A percentile compares a stretch with the other conserved stretches of the same genome.
Evolutionary conservation across 53 echinoderm and acorn worm genomes (phyloP).

Genomic region (Hippasteria phrygiana): DNA sequence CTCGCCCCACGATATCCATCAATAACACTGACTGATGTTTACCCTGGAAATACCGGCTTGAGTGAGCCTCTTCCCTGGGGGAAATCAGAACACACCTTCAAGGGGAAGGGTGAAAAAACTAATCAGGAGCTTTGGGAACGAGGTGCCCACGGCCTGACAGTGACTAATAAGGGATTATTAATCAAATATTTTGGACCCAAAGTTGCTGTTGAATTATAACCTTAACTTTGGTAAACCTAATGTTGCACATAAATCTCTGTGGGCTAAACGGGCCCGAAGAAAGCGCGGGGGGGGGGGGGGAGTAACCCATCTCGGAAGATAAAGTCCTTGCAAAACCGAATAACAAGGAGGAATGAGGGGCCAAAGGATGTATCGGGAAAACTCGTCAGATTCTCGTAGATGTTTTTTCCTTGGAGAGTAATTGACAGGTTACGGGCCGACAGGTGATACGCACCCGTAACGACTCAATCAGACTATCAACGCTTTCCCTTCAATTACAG

Average conservation of each 20-base stretch:
- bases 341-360: too few relatives aligned
- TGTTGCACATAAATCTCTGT: neutral
- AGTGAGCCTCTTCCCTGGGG: slow-evolving; percentile 7
- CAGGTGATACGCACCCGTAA: neutral
- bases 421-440: too few relatives aligned
- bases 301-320: too few relatives aligned
- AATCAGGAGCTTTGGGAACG: slow-evolving; percentile 2
- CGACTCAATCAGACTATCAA: neutral
- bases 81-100: slow-evolving; percentile 16
- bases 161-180: neutral
- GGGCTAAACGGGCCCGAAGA: neutral
- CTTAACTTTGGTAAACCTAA: neutral
- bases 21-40: neutral
- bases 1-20: neutral
- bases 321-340: too few relatives aligned
- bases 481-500: neutral
- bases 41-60: neutral
- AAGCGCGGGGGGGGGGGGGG: too few relatives aligned
- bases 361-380: too few relatives aligned
- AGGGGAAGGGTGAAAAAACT: slow-evolving; percentile 17
- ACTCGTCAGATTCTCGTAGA: too few relatives aligned
- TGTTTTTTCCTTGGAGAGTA: too few relatives aligned
- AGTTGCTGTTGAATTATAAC: neutral
- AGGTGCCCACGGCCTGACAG: neutral
- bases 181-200: neutral